phyloP scores from a whole-genome alignment of 2,888 invertebrate species.

The Brachyopa scutellaris region DNA sequence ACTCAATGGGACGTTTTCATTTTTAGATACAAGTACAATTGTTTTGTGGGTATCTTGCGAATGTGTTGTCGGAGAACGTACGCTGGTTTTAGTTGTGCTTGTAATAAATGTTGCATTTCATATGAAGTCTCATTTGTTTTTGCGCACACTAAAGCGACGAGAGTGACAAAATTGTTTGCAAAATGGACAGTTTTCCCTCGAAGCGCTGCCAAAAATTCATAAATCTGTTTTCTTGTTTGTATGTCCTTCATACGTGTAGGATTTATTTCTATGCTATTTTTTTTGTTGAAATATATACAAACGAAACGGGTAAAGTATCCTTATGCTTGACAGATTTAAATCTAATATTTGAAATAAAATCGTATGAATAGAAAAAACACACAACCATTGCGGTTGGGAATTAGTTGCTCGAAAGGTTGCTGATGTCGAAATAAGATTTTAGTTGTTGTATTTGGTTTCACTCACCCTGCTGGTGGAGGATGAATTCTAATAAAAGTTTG shows the following conservation, averaged over 20 bases:
- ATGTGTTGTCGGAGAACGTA: background rate
- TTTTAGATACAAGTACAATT: constrained; percentile 63
- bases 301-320: too few relatives aligned
- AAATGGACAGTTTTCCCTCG: constrained; percentile 59
- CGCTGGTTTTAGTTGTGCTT: background rate
- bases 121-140: constrained; percentile 52
- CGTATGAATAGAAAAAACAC: too few relatives aligned
- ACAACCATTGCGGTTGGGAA: too few relatives aligned
- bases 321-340: too few relatives aligned
- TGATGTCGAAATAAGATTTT: too few relatives aligned
- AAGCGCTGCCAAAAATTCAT: constrained; percentile 53
- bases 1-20: constrained; percentile 67
- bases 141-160: constrained; percentile 5
- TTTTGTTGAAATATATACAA: too few relatives aligned
- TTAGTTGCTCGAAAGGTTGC: too few relatives aligned
- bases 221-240: constrained; percentile 48
- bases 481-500: too few relatives aligned
- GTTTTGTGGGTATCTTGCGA: constrained; percentile 34
- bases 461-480: too few relatives aligned
- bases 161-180: constrained; percentile 53
- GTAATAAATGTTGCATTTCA: constrained; percentile 34
- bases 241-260: background rate
- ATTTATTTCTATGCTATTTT: constrained; percentile 6
- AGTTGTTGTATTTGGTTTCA: too few relatives aligned
- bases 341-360: too few relatives aligned